phyloP scores from a whole-genome alignment of 2,113 vertebrate genomes.

The Herpetotheres cachinnans region DNA sequence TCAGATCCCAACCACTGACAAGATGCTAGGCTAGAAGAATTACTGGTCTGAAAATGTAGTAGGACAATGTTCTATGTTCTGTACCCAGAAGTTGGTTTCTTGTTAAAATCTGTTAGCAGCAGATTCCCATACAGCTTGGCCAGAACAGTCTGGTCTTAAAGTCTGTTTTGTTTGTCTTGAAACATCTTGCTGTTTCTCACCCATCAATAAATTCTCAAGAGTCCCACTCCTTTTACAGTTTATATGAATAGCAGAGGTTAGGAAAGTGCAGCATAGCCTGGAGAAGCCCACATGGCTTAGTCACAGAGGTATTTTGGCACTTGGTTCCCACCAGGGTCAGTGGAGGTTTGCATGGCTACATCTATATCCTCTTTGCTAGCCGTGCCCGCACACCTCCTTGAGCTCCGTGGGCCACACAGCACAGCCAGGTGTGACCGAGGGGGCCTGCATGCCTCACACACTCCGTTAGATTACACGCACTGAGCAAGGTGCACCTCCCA shows the following conservation, averaged over 20 bases:
- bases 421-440: neutral
- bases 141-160: neutral
- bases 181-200: neutral
- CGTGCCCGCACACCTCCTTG: neutral
- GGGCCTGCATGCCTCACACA: neutral
- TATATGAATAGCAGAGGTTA: neutral
- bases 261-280: neutral
- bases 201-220: neutral
- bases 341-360: neutral
- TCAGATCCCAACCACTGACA: neutral
- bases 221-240: neutral
- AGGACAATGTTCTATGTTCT: neutral
- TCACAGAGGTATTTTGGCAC: neutral
- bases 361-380: neutral
- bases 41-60: neutral
- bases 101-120: neutral
- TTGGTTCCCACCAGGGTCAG: neutral
- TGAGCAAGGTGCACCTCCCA: neutral
- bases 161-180: neutral
- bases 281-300: neutral
- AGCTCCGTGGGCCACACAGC: neutral
- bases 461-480: fast-evolving
- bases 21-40: neutral
- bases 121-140: neutral
- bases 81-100: neutral